Base-by-base conservation (phyloP, 1,140 invertebrate species). In the Papilio glaucus region DNA sequence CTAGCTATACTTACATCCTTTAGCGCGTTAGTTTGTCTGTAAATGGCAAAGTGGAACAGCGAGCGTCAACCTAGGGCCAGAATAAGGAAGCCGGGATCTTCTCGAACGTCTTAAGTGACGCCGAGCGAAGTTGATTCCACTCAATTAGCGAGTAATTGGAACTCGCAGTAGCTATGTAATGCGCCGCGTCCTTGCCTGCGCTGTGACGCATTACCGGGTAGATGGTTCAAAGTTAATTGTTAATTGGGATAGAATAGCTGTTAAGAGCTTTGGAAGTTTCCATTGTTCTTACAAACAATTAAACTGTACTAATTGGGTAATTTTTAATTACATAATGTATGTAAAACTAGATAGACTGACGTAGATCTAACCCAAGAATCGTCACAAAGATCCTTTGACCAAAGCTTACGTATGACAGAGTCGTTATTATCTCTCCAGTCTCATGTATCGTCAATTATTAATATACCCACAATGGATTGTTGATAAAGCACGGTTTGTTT, bases 101-200 rank as follows among this genome's bases (percentile, higher is more conserved):
- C 33, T 65, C 62, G 62, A 65, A 21, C 21, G 26, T 60, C 62
- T 65, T 65, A 65, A 65, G 62, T 65, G 62, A 65, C 62, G 37
- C n/a, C 15, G 62, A 21, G 69, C 68, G 71, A 72, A 71, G 76
- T 77, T 77, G 73, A 79, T 81, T 81, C 62, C 39, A 45, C 73
- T 76, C 80, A 84, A 84, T 84, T 84, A 84, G 75, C 76, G 68
- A 67, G 69, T 80, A 84, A 78, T 84, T 80, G 75, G 72, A 26
- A 62, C 67, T 60, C 49, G 49, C 29, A 18, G 62, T 38, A 65
- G 62, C 62, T 65, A 65, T 38, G 18, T 37, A 18, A 18, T 38
- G 62, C 15, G 29, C n/a, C n/a, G 62, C 33, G 75, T 74, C 81
- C 80, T 82, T 77, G 76, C 42, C 37, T 57, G 42, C 33, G 74